A percentile compares a stretch with the other conserved stretches of the same genome.
Evolutionary conservation across 2,888 invertebrate species (phyloP).

Genomic region (Tachystola acroxantha): DNA sequence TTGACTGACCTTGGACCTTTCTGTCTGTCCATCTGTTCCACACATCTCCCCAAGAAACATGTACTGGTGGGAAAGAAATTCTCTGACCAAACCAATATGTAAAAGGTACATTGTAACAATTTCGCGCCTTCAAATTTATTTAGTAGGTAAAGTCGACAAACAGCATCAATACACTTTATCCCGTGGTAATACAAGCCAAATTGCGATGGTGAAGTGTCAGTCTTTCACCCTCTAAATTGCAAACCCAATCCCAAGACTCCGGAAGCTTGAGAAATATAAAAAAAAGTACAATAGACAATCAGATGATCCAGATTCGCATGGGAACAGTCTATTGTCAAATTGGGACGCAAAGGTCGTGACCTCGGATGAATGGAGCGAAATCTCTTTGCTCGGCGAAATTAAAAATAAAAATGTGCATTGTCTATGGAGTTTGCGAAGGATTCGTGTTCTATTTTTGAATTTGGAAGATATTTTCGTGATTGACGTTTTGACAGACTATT

Average conservation of each 20-base stretch:
- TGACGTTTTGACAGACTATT: constrained; percentile 3
- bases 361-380: constrained; percentile 26
- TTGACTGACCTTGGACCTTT: too few species aligned
- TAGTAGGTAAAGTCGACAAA: too few species aligned
- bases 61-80: constrained; percentile 1
- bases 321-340: constrained; percentile 34
- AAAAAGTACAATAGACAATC: constrained; percentile 57
- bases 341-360: constrained; percentile 40
- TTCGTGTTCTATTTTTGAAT: constrained; percentile 6
- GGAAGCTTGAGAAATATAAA: constrained; percentile 44
- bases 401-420: constrained; percentile 15
- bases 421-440: constrained; percentile 7
- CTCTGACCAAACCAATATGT: not conserved
- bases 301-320: constrained; percentile 65
- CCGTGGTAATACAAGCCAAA: too few species aligned
- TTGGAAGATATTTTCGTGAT: constrained; percentile 7
- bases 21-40: too few species aligned
- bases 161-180: too few species aligned
- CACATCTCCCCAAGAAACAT: too few species aligned
- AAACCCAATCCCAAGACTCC: constrained; percentile 19
- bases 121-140: constrained; percentile 8
- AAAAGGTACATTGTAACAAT: not conserved
- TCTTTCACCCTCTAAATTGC: not conserved
- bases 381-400: constrained; percentile 25
- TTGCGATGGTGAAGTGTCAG: too few species aligned